Percentiles rank a stretch among this genome's conserved stretches.
Conservation (phyloP, 1,140 invertebrate species). For the Philopotamus ludificatus region DNA sequence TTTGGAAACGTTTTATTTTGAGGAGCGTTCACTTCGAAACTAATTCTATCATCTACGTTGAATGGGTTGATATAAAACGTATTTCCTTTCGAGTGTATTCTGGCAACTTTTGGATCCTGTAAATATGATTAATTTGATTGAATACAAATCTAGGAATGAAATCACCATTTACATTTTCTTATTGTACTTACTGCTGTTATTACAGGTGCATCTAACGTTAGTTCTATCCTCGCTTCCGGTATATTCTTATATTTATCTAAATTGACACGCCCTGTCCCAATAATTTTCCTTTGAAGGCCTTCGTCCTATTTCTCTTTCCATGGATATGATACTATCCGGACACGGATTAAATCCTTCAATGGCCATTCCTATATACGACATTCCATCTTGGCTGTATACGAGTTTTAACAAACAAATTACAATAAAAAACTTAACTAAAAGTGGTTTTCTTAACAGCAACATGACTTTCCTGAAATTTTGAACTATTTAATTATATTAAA, state of each 20-base stretch:
- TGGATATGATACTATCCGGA: constrained; percentile 22
- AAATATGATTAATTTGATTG: too few relatives aligned
- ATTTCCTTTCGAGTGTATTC: constrained; percentile 17
- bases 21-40: constrained; percentile 22
- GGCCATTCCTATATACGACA: constrained; percentile 27
- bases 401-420: too few relatives aligned
- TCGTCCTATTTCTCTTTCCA: constrained; percentile 30
- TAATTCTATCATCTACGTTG: neutral
- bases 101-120: constrained; percentile 21
- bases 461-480: too few relatives aligned
- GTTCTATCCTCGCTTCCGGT: constrained; percentile 10
- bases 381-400: too few relatives aligned
- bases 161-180: too few relatives aligned
- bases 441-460: too few relatives aligned
- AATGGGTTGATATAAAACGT: constrained; percentile 18
- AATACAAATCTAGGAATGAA: too few relatives aligned
- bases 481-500: too few relatives aligned
- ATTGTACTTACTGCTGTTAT: constrained; percentile 23
- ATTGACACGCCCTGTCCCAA: constrained; percentile 23
- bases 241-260: constrained; percentile 14
- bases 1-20: constrained; percentile 21
- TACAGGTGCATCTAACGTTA: constrained; percentile 17
- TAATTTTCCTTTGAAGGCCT: constrained; percentile 30
- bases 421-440: too few relatives aligned
- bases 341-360: constrained; percentile 21